These are phyloP conservation scores for Synanthedon formicaeformis DNA, from an alignment of 2,888 invertebrate species.

Conservation along the genomic window DNA sequence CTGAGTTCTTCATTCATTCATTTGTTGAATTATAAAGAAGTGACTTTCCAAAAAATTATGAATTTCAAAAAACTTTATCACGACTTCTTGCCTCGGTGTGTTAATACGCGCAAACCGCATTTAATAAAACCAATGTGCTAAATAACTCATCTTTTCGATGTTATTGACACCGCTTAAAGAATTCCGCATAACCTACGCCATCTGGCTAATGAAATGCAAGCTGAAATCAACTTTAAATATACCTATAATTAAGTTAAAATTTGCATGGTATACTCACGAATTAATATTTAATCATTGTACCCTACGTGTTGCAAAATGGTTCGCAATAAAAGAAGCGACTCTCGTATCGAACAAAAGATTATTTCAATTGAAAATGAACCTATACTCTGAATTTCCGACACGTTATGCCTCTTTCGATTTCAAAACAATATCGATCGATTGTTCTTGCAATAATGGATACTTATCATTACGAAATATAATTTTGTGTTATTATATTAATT, in stretches of 20 bases:
- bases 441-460: not conserved
- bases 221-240: not conserved
- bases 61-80: slow-evolving; percentile 20
- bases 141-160: not conserved
- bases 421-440: not conserved
- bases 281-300: not conserved
- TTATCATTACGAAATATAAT: not conserved
- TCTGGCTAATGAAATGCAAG: not conserved
- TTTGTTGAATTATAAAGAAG: slow-evolving; percentile 6
- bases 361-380: slow-evolving; percentile 22
- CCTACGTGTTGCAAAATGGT: slow-evolving; percentile 8
- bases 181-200: not conserved
- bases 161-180: not conserved
- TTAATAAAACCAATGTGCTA: slow-evolving; percentile 14
- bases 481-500: not conserved
- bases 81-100: slow-evolving; percentile 21
- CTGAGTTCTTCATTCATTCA: not conserved
- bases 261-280: not conserved
- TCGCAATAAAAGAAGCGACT: slow-evolving; percentile 13
- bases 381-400: slow-evolving; percentile 19
- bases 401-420: slow-evolving; percentile 3
- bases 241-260: not conserved
- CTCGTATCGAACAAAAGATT: slow-evolving; percentile 33
- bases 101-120: slow-evolving; percentile 11
- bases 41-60: slow-evolving; percentile 30